Evolutionary conservation across 1,140 invertebrate genomes (phyloP).

Genomic region (Cardiocondyla obscurior): DNA sequence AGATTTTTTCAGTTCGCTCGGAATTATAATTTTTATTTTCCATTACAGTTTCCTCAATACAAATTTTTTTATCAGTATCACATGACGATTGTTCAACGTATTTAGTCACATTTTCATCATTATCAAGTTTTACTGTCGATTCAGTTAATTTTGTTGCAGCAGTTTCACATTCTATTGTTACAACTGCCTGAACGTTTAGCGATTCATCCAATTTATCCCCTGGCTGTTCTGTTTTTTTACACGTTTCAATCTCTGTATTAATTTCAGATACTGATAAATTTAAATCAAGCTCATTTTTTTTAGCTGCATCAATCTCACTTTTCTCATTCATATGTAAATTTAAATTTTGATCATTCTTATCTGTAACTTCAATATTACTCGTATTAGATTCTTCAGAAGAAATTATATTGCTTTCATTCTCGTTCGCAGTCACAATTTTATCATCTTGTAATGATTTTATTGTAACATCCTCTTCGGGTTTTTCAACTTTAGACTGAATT

Average conservation of each 20-base stretch:
- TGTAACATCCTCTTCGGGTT: constrained; percentile 37
- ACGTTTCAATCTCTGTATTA: constrained; percentile 29
- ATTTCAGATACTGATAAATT: not conserved
- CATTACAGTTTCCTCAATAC: not conserved
- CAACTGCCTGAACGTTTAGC: not conserved
- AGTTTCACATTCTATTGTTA: not conserved
- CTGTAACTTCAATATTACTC: not conserved
- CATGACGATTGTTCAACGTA: not conserved
- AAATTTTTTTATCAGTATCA: constrained; percentile 36
- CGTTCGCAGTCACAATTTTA: not conserved
- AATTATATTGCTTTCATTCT: not conserved
- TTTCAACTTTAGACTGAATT: constrained; percentile 56
- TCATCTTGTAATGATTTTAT: constrained; percentile 49
- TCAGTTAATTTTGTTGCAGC: not conserved
- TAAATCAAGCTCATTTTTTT: not conserved
- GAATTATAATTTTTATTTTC: constrained; percentile 20
- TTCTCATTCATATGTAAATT: not conserved
- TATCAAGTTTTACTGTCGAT: not conserved
- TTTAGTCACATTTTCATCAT: constrained; percentile 18
- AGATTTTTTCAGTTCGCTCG: constrained; percentile 15
- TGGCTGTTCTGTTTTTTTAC: not conserved
- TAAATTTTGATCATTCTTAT: not conserved
- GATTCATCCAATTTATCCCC: constrained; percentile 8
- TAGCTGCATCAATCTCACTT: not conserved
- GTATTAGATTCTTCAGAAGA: constrained; percentile 40